A percentile compares a stretch with the other conserved stretches of the same genome.
Conservation (phyloP, 2,113 vertebrate genomes). For the Puntigrus tetrazona region DNA sequence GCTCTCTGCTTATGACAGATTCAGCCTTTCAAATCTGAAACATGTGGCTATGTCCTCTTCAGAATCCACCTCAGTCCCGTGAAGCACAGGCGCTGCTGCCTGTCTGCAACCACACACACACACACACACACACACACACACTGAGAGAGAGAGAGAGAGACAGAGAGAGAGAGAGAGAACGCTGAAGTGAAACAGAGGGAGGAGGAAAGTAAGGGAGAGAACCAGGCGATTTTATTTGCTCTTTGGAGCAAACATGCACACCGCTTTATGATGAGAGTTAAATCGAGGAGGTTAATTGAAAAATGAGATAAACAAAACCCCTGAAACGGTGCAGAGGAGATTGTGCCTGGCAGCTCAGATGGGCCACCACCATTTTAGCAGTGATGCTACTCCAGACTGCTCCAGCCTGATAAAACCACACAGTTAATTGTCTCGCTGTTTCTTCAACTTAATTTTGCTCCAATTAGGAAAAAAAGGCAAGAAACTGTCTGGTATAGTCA, state of each 20-base stretch:
- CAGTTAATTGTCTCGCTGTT: conserved; percentile 90
- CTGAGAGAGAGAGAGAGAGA: conserved; percentile 16
- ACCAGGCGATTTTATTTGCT: conserved; percentile 79
- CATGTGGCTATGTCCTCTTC: conserved; percentile 68
- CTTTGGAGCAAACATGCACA: conserved; percentile 81
- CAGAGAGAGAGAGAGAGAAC: conserved; percentile 8
- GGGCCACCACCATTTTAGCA: conserved; percentile 65
- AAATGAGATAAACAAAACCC: conserved; percentile 91
- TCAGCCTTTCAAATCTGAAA: conserved; percentile 76
- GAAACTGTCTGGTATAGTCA: conserved; percentile 77
- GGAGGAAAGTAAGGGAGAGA: conserved; percentile 56
- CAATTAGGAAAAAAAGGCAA: conserved; percentile 79
- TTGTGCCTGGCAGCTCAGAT: conserved; percentile 79
- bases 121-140: conserved; percentile 46
- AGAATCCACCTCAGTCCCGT: conserved; percentile 71
- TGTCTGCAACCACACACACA: conserved; percentile 58
- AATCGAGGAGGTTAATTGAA: conserved; percentile 95
- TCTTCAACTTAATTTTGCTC: conserved; percentile 89
- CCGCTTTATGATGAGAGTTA: conserved; percentile 82
- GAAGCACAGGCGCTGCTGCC: conserved; percentile 74
- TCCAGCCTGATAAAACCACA: conserved; percentile 75
- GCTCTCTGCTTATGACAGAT: conserved; percentile 70
- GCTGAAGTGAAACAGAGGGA: neutral
- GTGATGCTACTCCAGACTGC: conserved; percentile 77
- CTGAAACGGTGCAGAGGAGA: conserved; percentile 76